Base-by-base conservation (phyloP, 2,888 invertebrate genomes). In the Octodonta nipae region DNA sequence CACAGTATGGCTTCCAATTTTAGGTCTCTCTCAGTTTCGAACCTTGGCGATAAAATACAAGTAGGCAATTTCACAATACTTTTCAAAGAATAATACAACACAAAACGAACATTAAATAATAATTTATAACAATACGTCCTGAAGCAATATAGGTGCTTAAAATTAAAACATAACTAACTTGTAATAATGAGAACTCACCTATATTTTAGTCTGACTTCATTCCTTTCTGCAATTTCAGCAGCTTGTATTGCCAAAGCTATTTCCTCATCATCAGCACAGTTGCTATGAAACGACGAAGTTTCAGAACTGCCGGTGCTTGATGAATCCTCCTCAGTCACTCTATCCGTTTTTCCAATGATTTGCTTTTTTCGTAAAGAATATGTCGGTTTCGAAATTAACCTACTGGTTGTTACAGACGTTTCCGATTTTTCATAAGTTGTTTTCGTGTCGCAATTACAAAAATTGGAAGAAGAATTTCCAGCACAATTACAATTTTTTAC, bases 231-330 rank as follows among this genome's bases (percentile, higher is more conserved):
- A 15, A 83, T 65, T 58, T 87, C 85, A 5, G 85, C 85, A 4
- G 85, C 86, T 53, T 84, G 83, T 56, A 87, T 67, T 2, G 87
- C 87, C 30, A 86, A 61, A 0, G 86, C 85, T 28, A 87, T 84
- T 55, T 88, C 86, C 48, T 85, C 85, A 48, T 86, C 85, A 53
- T 86, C 86, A 30, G 79, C 83, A 44, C 80, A 82, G 42, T 81
- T 84, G 17, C 84, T 79, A 43, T 75, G 76, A 51, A 75, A 78
- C 16, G 78, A 77, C 11, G 79, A 78, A 0, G 79, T 78, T 5
- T 66, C 65, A 16, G 68, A 68, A 10, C 61, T 61, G 15, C 51
- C 55, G 1, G 55, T 49, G 35, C 57, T 56, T 2, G 52, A 53
- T 15, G 47, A 49, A 30, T 56, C 56, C 15, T 55, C 59, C 8